Base-by-base conservation (phyloP, 2,797 vertebrate species). In the Adrianichthys oophorus region DNA sequence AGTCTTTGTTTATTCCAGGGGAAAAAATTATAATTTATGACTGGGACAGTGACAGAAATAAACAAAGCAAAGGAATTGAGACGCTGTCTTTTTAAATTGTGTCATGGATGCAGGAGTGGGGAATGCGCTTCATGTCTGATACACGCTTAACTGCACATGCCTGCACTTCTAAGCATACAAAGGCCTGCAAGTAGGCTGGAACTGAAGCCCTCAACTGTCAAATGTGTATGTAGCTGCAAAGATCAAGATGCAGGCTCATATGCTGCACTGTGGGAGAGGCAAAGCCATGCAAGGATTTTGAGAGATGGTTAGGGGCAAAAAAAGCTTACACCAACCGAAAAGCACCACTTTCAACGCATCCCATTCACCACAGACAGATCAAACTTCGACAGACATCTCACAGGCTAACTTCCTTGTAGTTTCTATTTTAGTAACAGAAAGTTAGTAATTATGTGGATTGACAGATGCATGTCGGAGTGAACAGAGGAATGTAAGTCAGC, bases 121-220 rank as follows among this genome's bases (percentile, higher is more conserved):
- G 84, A 85, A 88, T 78, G 81, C 56, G 41, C 51, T 65, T 45
- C 51, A 49, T 52, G 50, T 14, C 21, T 50, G 46, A 54, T 46
- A 48, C 49, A 49, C 65, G 15, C 19, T 52, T 44, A 64, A 57
- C 41, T 47, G 41, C 59, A 48, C 50, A 62, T 45, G 15, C 23
- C 40, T 52, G 41, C 19, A 5, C 10, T 18, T 24, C 0, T 44
- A 46, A 26, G 60, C 79, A 53, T 68, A 81, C 69, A 65, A 53
- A 13, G 70, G 26, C 86, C 70, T 78, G 87, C 74, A 53, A 45
- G 62, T 52, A 68, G 54, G 51, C 4, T 10, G 4, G 41, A 18
- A 29, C 55, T 41, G 52, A 14, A 45, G 29, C 21, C 41, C 7
- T 49, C 19, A 1, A 4, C 16, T 23, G 44, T 41, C 16, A 26